Evolutionary conservation across 1,140 invertebrate species (phyloP), one percentile per base, ranked within the genome.

Genomic region (Helicoverpa zea): DNA sequence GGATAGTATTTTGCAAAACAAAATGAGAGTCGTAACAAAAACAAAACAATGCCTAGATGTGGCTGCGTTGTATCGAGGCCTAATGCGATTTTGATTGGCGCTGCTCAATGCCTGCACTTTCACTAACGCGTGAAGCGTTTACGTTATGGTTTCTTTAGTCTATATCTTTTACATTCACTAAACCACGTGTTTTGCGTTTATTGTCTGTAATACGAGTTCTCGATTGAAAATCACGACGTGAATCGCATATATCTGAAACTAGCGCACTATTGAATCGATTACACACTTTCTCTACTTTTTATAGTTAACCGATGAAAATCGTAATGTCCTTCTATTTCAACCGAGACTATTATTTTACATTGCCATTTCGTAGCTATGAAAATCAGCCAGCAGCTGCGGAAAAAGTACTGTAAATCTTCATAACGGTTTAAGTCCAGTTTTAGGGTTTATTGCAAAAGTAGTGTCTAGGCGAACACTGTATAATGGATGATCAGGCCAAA

Each of bases 61-160:
- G 81, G 83, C 43, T 49, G 75, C 81, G 83, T 80, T 75, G 73
- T 56, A 43, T 59, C 59, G 80, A 43, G 77, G 83, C 79, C 76
- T 92, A 91, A 93, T 91, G 90, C 86, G 88, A 85, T 89, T 93
- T 91, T 94, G 91, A 94, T 93, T 92, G 88, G 86, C 86, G 85
- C 85, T 84, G 84, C 80, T 82, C 83, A 81, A 81, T 86, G 81
- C 84, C 79, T 77, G 85, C 87, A 92, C 92, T 94, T 94, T 94
- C 92, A 91, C 92, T 91, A 72, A 49, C 78, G 82, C 78, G 52
- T 78, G 82, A 83, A 82, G 78, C 84, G 87, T 83, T 83, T 83
- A 80, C 56, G 80, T 82, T 84, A 66, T 82, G 23, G 73, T 80
- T 63, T 78, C 77, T 82, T 64, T 49, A 64, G 80, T 81, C 66